These are phyloP conservation scores for Poecilia picta DNA, from an alignment of 2,797 vertebrate species.

Conservation along the genomic window DNA sequence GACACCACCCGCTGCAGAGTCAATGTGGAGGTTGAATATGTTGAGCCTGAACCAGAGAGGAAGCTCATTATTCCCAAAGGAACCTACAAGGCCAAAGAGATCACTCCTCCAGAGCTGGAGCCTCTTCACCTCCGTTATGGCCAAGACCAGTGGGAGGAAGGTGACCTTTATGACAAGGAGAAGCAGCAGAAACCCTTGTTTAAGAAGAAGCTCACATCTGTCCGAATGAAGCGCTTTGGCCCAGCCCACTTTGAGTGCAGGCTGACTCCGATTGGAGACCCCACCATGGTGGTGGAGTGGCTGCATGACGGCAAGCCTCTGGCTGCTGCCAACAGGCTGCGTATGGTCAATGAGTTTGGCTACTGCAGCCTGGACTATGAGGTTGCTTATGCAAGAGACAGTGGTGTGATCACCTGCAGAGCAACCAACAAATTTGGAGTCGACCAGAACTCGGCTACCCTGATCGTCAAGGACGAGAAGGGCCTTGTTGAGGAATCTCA, in stretches of 20 bases:
- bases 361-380: conserved; percentile 98
- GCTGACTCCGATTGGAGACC: conserved; percentile 96
- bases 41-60: conserved; percentile 91
- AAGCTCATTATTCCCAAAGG: conserved; percentile 93
- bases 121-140: conserved; percentile 95
- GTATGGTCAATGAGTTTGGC: conserved; percentile 98
- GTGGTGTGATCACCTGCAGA: conserved; percentile 95
- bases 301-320: conserved; percentile 96
- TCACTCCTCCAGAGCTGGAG: conserved; percentile 93
- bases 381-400: conserved; percentile 94
- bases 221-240: conserved; percentile 93
- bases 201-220: conserved; percentile 97
- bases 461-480: conserved; percentile 98
- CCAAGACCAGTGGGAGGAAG: conserved; percentile 98
- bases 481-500: conserved; percentile 96
- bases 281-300: conserved; percentile 97
- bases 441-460: conserved; percentile 93
- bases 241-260: conserved; percentile 98
- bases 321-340: conserved; percentile 93
- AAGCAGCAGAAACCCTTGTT: conserved; percentile 98
- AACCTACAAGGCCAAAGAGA: conserved; percentile 97
- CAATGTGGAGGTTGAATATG: conserved; percentile 91
- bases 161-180: conserved; percentile 98
- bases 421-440: conserved; percentile 95
- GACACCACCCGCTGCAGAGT: conserved; percentile 98